phyloP scores from a whole-genome alignment of 1,140 invertebrate species.

The Sycobia sp. region DNA sequence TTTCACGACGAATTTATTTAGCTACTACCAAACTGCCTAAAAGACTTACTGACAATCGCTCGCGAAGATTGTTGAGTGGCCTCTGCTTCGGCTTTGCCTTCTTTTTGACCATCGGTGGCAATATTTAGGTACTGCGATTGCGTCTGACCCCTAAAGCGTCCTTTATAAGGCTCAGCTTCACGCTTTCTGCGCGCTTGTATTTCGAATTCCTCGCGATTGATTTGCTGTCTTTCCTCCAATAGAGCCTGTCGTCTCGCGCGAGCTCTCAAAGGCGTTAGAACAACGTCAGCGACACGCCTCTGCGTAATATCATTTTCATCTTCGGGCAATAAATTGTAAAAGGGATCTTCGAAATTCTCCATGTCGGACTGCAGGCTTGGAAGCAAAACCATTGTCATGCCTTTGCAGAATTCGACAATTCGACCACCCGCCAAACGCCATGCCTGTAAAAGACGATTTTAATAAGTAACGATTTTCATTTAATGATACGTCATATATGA shows the following conservation, averaged over 20 bases:
- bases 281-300: constrained; percentile 39
- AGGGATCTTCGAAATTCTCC: constrained; percentile 34
- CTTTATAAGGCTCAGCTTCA: constrained; percentile 37
- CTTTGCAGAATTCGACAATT: constrained; percentile 51
- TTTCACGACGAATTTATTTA: too few relatives aligned
- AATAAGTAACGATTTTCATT: too few relatives aligned
- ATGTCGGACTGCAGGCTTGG: constrained; percentile 23
- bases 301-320: constrained; percentile 43
- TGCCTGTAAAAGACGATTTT: constrained; percentile 43
- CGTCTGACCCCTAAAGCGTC: constrained; percentile 71
- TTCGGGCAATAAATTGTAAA: constrained; percentile 44
- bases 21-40: too few relatives aligned
- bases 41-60: constrained; percentile 78
- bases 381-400: constrained; percentile 41
- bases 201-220: constrained; percentile 27
- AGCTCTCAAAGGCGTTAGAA: constrained; percentile 36
- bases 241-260: constrained; percentile 40
- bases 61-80: constrained; percentile 73
- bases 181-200: constrained; percentile 33
- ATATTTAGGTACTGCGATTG: constrained; percentile 81
- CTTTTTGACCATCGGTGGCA: constrained; percentile 58
- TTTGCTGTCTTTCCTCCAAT: constrained; percentile 38
- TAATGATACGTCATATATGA: too few relatives aligned
- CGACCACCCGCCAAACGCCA: constrained; percentile 49
- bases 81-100: constrained; percentile 79